phyloP scores from a whole-genome alignment of 2,797 vertebrate genomes.

The Arrhamphus sclerolepis region DNA sequence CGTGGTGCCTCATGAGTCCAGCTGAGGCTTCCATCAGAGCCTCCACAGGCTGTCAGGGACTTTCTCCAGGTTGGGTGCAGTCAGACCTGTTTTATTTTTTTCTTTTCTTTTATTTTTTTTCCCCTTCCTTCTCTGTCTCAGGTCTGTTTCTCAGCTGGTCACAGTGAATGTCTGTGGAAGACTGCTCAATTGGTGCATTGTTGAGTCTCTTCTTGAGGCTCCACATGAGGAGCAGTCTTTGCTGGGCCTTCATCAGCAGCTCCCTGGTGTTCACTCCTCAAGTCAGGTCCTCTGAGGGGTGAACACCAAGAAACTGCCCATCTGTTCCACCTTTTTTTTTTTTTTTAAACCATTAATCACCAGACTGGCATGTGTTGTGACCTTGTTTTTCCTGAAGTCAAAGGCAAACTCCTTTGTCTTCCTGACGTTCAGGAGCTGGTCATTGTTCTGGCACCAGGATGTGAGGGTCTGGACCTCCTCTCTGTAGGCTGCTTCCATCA shows the following conservation, averaged over 20 bases:
- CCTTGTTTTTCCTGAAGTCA: neutral
- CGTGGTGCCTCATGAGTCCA: too few species aligned
- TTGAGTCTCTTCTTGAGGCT: neutral
- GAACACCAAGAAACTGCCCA: neutral
- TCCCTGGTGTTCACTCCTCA: too few species aligned
- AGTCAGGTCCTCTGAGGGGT: neutral
- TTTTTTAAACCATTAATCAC: neutral
- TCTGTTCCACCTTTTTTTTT: neutral
- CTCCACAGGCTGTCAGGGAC: neutral
- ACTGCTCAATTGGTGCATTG: too few species aligned
- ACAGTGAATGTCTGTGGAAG: neutral
- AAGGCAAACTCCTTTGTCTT: neutral
- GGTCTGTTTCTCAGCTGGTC: neutral
- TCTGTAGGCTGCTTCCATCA: neutral
- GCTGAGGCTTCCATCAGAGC: neutral
- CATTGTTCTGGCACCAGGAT: neutral
- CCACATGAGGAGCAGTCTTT: neutral
- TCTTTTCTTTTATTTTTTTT: neutral
- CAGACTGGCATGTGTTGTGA: neutral
- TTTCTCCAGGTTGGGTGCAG: neutral
- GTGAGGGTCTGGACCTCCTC: neutral
- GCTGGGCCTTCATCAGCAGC: neutral
- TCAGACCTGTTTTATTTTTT: slow-evolving; percentile 3
- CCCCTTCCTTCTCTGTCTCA: neutral
- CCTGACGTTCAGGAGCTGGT: neutral